Percentiles rank a stretch among this genome's conserved stretches.
phyloP scores from a whole-genome alignment of 2,797 vertebrate species.

The Gobio occitaniae region DNA sequence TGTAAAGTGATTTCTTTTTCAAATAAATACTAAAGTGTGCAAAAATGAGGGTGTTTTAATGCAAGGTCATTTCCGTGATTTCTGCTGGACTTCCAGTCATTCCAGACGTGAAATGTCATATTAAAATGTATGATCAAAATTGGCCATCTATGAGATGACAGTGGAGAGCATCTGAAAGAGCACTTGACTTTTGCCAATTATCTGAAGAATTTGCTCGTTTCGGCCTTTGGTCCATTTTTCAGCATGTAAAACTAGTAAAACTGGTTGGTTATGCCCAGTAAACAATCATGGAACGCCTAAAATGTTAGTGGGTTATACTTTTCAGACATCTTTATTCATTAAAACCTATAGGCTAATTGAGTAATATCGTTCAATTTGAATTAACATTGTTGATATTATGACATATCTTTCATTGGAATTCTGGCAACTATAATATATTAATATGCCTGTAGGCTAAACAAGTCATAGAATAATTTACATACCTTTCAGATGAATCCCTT shows the following conservation, averaged over 20 bases:
- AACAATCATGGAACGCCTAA: neutral
- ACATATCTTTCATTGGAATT: neutral
- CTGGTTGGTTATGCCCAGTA: neutral
- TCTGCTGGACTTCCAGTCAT: neutral
- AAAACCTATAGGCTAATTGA: neutral
- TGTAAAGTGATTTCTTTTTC: constrained; percentile 69
- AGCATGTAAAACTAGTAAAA: neutral
- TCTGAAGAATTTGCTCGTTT: neutral
- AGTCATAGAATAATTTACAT: neutral
- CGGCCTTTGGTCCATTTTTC: neutral
- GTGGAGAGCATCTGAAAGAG: neutral
- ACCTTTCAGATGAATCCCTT: neutral
- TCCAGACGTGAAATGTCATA: neutral
- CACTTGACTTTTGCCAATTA: neutral
- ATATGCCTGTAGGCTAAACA: neutral
- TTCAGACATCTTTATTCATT: neutral
- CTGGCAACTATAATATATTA: neutral
- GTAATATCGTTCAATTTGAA: neutral
- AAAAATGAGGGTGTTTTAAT: constrained; percentile 2
- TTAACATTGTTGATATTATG: neutral
- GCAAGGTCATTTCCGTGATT: neutral
- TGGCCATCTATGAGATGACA: neutral
- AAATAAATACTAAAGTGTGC: constrained; percentile 67
- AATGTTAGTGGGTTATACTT: neutral
- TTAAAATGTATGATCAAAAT: neutral